Conservation (phyloP, 2,113 vertebrate species). For the Ictalurus punctatus region DNA sequence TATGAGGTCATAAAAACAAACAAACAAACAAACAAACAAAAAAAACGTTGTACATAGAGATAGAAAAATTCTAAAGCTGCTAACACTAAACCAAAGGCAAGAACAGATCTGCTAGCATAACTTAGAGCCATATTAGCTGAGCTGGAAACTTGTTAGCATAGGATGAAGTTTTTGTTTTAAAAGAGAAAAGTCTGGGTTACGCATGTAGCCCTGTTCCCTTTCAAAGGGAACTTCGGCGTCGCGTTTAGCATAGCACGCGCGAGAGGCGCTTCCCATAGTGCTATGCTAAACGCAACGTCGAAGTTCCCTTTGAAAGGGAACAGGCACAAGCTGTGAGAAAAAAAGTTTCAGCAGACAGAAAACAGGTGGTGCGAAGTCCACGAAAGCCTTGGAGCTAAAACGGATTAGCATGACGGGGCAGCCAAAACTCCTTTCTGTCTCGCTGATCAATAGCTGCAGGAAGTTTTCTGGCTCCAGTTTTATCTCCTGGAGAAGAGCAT, state of each 20-base stretch:
- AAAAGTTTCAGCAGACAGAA: neutral
- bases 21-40: neutral
- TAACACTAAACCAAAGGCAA: neutral
- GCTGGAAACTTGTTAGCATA: neutral
- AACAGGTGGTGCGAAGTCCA: neutral
- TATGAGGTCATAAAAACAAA: neutral
- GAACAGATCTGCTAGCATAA: neutral
- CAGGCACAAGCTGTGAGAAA: neutral
- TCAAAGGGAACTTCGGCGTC: too few relatives aligned
- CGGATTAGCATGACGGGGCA: neutral
- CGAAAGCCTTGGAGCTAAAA: neutral
- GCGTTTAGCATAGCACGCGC: too few relatives aligned
- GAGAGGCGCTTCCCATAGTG: too few relatives aligned
- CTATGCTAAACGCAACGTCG: too few relatives aligned
- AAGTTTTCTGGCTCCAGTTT: neutral
- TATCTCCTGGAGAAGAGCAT: constrained; percentile 1
- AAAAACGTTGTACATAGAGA: neutral
- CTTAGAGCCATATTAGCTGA: neutral
- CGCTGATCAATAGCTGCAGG: constrained; percentile 17
- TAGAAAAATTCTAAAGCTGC: neutral
- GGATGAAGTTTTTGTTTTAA: neutral
- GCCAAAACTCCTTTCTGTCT: neutral
- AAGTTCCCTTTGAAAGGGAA: too few relatives aligned
- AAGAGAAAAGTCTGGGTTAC: neutral
- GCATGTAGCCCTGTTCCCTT: too few relatives aligned